Conservation (phyloP, 2,888 invertebrate genomes). For the Frankliniella intonsa region DNA sequence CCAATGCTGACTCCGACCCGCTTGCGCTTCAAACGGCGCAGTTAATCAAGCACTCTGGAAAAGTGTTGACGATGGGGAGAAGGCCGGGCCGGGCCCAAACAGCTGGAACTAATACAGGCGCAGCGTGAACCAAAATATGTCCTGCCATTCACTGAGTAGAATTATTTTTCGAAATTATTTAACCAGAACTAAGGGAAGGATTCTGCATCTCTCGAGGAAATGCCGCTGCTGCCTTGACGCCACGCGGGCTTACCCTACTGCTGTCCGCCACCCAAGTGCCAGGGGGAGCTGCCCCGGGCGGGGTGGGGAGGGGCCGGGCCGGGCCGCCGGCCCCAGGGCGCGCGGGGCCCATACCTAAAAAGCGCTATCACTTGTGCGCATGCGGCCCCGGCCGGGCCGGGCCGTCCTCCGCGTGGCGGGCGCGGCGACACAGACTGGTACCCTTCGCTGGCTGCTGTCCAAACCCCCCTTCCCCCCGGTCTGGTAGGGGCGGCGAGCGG, state of each 20-base stretch:
- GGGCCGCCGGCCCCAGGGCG: background rate
- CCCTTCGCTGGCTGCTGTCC: constrained; percentile 2
- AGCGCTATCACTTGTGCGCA: constrained; percentile 22
- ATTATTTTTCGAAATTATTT: no score
- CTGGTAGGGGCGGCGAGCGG: background rate
- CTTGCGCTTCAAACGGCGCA: constrained; percentile 10
- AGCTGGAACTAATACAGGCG: no score
- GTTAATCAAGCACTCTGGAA: constrained; percentile 1
- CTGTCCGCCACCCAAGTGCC: background rate
- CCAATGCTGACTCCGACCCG: constrained; percentile 6
- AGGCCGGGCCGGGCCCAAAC: no score
- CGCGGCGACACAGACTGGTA: constrained; percentile 13
- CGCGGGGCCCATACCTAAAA: background rate
- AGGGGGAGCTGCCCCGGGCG: background rate
- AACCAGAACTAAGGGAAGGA: no score
- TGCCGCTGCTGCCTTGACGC: no score
- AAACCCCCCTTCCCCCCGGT: background rate
- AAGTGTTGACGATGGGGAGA: background rate
- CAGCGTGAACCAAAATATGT: no score
- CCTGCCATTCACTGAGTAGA: no score
- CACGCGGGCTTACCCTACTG: background rate
- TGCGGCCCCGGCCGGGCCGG: background rate
- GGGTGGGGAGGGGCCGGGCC: background rate
- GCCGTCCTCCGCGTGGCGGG: background rate
- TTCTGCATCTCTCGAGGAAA: no score